Evolutionary conservation across 2,888 invertebrate genomes (phyloP).

Genomic region (Syrphus vitripennis): DNA sequence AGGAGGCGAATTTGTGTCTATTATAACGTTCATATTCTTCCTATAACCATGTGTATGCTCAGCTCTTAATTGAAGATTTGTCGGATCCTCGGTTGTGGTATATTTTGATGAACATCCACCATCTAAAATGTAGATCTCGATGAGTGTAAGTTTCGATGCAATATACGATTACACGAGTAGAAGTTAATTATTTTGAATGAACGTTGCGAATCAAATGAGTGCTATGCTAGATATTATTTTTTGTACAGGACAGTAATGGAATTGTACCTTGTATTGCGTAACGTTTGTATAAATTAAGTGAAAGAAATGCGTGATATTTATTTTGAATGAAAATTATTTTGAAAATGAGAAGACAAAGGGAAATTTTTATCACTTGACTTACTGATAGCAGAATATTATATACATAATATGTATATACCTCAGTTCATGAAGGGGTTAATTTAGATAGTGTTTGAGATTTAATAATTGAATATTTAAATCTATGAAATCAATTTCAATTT

Average conservation of each 20-base stretch:
- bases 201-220: conserved; percentile 1
- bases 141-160: conserved; percentile 11
- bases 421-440: too few relatives aligned
- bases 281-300: too few relatives aligned
- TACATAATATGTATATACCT: too few relatives aligned
- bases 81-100: conserved; percentile 2
- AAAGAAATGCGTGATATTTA: too few relatives aligned
- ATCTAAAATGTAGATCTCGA: conserved; percentile 41
- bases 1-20: neutral
- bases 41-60: neutral
- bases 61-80: neutral
- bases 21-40: neutral
- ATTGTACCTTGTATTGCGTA: neutral
- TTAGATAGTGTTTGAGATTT: too few relatives aligned
- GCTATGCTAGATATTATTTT: neutral
- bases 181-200: conserved; percentile 55
- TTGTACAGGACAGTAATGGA: neutral
- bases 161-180: conserved; percentile 27
- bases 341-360: too few relatives aligned
- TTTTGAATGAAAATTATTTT: too few relatives aligned
- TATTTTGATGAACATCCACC: conserved; percentile 44
- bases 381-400: too few relatives aligned
- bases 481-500: too few relatives aligned
- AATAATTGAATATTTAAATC: too few relatives aligned
- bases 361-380: too few relatives aligned